Percentiles rank a stretch among this genome's conserved stretches.
Evolutionary conservation across 2,888 invertebrate species (phyloP).

Genomic region (Sphecodes monilicornis): DNA sequence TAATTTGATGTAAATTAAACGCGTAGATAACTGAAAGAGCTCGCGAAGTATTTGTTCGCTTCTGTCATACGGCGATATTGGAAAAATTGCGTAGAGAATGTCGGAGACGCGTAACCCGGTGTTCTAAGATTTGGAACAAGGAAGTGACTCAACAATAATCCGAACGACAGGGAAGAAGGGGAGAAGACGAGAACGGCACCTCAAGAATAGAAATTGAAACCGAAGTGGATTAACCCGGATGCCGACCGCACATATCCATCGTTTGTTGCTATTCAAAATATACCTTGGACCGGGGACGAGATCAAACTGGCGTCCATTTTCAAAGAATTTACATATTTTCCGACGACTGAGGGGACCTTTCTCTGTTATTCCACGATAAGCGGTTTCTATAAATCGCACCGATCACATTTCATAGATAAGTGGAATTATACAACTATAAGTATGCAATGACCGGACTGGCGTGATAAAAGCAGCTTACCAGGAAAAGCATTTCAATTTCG

Average conservation of each 20-base stretch:
- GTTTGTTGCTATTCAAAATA: slow-evolving; percentile 58
- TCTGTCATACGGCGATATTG: neutral
- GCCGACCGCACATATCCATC: slow-evolving; percentile 59
- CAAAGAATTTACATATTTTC: slow-evolving; percentile 41
- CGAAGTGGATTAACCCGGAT: slow-evolving; percentile 59
- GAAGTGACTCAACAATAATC: slow-evolving; percentile 23
- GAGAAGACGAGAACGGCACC: slow-evolving; percentile 3
- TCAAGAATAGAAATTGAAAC: slow-evolving; percentile 59
- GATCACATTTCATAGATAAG: slow-evolving; percentile 1
- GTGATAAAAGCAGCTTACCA: neutral
- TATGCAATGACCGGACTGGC: neutral
- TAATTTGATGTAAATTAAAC: too few species aligned
- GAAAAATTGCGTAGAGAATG: neutral
- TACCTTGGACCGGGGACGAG: slow-evolving; percentile 41
- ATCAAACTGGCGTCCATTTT: slow-evolving; percentile 45
- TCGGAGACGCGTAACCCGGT: neutral
- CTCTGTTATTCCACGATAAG: slow-evolving; percentile 10
- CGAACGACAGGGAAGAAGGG: neutral
- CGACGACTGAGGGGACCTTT: neutral
- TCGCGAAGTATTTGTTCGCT: neutral
- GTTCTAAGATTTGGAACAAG: neutral
- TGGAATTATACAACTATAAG: neutral
- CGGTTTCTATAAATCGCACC: neutral
- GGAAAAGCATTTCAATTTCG: neutral
- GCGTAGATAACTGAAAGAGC: neutral